Evolutionary conservation across 2,888 invertebrate species (phyloP), one percentile per base, ranked within the genome.

Genomic region (Cantharis rufa): DNA sequence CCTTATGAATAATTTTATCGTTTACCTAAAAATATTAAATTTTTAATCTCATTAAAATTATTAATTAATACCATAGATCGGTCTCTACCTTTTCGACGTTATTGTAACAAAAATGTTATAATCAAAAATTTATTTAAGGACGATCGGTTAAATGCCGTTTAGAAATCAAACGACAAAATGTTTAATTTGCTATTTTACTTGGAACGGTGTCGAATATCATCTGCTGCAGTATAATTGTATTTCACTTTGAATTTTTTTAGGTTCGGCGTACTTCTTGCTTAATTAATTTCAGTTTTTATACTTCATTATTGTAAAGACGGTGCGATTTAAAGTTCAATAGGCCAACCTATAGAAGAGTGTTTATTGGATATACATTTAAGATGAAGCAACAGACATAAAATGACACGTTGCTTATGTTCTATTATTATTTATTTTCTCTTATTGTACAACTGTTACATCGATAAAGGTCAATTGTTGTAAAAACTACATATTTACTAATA

Each of bases 381-480:
- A 24, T 66, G 18, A 21, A 16, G 64, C 64, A 66, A 66, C 7
- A 48, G 7, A 48, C n/a, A n/a, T 48, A 66, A 66, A 66, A 66
- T 66, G 64, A 66, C 64, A 69, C 3, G 27, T 69, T 15, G n/a
- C 69, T 24, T 28, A 69, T 32, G 69, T 27, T 69, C 27, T 69
- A 21, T 27, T 69, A 69, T 69, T 69, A 69, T 69, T 69, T 69
- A 69, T 27, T 27, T 69, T 69, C 69, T 32, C 69, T 27, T 69
- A 27, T 32, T 27, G 69, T 69, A 69, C 27, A 32, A 69, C 15
- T 24, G 28, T 15, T 69, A 66, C 64, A 66, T 66, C 64, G 11
- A 66, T 66, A 66, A 66, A 66, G 64, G 64, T 66, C 64, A 66
- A 66, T 66, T 66, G 64, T 24, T 21, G 24, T 13, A 21, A 18